Conservation (phyloP, 2,797 vertebrate species). For the Propithecus deckenii region DNA sequence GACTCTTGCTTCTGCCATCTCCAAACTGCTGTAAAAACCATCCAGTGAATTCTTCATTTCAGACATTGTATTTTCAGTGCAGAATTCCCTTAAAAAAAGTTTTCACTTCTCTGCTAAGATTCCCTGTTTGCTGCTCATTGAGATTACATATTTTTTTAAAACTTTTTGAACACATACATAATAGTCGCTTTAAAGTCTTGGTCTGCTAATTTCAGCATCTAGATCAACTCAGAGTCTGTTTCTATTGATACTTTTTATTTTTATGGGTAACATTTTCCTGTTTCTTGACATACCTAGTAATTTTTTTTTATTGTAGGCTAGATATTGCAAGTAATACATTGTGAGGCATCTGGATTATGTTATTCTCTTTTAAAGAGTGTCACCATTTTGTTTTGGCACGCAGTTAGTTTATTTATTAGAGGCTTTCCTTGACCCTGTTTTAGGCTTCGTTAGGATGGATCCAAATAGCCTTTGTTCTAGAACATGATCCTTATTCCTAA, state of each 20-base stretch:
- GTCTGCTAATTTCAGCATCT: not conserved
- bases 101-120: not conserved
- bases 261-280: not conserved
- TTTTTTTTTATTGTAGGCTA: not conserved
- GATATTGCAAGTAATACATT: not conserved
- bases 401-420: not conserved
- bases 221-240: not conserved
- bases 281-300: not conserved
- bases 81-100: not conserved
- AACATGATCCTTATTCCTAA: not conserved
- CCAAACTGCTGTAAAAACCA: conserved; percentile 5
- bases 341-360: not conserved
- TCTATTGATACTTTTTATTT: not conserved
- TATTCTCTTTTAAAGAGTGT: not conserved
- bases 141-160: not conserved
- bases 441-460: not conserved
- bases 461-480: not conserved
- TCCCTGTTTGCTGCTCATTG: not conserved
- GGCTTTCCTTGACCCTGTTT: not conserved
- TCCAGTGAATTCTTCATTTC: conserved; percentile 21
- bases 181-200: not conserved
- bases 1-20: not conserved
- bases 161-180: not conserved
- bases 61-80: not conserved
- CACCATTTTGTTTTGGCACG: not conserved